phyloP scores from a whole-genome alignment of 2,888 invertebrate genomes.

The Hypomecis atomaria region DNA sequence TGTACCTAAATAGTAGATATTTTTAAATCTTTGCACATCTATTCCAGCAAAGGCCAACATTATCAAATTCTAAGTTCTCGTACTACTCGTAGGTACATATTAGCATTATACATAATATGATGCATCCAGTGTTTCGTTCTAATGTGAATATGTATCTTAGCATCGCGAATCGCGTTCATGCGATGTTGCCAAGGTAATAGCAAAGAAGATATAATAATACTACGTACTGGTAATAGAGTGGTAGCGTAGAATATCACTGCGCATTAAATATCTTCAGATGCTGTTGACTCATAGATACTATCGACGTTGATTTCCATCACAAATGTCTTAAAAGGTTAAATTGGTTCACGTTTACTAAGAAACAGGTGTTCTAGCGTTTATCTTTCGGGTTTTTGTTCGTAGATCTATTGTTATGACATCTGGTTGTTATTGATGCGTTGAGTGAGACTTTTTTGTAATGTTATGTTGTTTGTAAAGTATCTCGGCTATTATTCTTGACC shows the following conservation, averaged over 20 bases:
- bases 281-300: not conserved
- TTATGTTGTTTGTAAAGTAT: not conserved
- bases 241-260: not conserved
- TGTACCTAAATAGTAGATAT: no score
- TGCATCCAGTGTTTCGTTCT: not conserved
- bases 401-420: not conserved
- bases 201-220: conserved; percentile 5
- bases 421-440: not conserved
- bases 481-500: not conserved
- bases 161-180: not conserved
- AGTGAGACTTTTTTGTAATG: not conserved
- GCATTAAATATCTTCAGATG: conserved; percentile 4
- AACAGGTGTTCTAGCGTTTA: not conserved
- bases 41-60: no score
- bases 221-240: no score
- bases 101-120: not conserved
- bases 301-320: conserved; percentile 6
- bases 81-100: no score
- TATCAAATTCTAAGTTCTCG: no score
- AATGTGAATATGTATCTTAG: not conserved
- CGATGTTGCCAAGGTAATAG: conserved; percentile 14
- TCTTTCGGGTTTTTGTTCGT: not conserved
- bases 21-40: no score
- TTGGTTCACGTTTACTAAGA: not conserved
- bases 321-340: conserved; percentile 6